Percentiles rank a stretch among this genome's conserved stretches.
phyloP scores from a whole-genome alignment of 2,888 invertebrate species.

The Lasioglossum morio region DNA sequence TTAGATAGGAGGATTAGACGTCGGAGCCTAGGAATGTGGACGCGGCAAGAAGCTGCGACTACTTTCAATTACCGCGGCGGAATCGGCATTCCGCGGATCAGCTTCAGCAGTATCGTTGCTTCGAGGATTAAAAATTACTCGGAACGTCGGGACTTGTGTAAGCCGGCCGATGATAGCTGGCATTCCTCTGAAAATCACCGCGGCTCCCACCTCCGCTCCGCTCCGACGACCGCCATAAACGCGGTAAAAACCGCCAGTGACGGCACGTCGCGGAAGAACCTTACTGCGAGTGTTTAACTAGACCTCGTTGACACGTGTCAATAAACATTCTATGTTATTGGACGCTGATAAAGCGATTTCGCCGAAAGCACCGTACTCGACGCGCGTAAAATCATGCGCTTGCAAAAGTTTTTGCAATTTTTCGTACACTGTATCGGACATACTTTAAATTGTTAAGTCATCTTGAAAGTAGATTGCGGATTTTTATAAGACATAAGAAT shows the following conservation, averaged over 20 bases:
- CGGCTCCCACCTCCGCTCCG: neutral
- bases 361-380: no score
- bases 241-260: conserved; percentile 19
- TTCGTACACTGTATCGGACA: no score
- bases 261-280: conserved; percentile 24
- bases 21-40: conserved; percentile 48
- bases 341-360: conserved; percentile 45
- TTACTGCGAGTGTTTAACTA: conserved; percentile 41
- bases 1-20: conserved; percentile 45
- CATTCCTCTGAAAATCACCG: conserved; percentile 53
- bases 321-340: conserved; percentile 52
- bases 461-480: neutral
- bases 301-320: conserved; percentile 42
- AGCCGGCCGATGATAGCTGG: conserved; percentile 42
- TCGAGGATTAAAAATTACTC: conserved; percentile 47
- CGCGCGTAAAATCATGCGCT: neutral
- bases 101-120: conserved; percentile 33
- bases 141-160: conserved; percentile 44
- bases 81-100: conserved; percentile 48
- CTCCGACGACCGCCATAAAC: conserved; percentile 32
- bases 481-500: neutral
- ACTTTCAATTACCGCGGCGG: conserved; percentile 48
- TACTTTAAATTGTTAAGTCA: neutral
- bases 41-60: conserved; percentile 27
- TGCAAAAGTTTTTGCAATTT: neutral